Evolutionary conservation across 2,113 vertebrate genomes (phyloP), one percentile per base, ranked within the genome.

Genomic region (Isichthys henryi): DNA sequence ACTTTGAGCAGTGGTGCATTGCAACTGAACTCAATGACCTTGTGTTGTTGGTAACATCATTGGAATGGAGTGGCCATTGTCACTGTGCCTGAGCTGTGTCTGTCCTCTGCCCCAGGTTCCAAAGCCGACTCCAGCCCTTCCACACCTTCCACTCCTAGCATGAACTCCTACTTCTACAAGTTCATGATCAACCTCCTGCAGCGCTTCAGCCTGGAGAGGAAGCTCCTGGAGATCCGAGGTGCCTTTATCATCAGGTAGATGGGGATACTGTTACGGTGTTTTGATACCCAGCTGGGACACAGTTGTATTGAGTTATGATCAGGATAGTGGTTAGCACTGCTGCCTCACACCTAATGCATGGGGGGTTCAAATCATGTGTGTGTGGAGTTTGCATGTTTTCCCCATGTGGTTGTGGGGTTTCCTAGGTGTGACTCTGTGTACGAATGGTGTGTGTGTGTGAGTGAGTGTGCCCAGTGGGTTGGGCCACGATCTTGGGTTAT

Each of bases 161-260:
- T 99, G 98, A 99, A 99, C 94, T 99, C 98, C 23, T 99, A 99
- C 93, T 99, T 99, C 92, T 97, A 99, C 93, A 99, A 99, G 94
- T 99, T 99, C 94, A 99, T 99, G 98, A 98, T 99, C 94, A 99
- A 99, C 95, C 95, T 99, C 66, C 96, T 99, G 91, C 97, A 97
- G 92, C 96, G 97, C 85, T 98, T 99, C 95, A 98, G 98, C 92
- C 95, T 95, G 0, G 98, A 99, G 92, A 94, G 97, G 91, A 99
- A 97, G 92, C 97, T 99, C 43, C 95, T 99, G 95, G 98, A 99
- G 92, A 94, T 82, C 77, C 95, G 98, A 93, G 98, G 98, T 52
- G 96, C 97, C 4, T 99, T 99, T 94, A 98, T 99, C 92, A 99
- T 99, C 96, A 97, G 97, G 97, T 97, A 82, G 86, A 4, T 46